Evolutionary conservation across 2,113 vertebrate genomes (phyloP), one percentile per base, ranked within the genome.

Genomic region (Ctenodactylus gundi): DNA sequence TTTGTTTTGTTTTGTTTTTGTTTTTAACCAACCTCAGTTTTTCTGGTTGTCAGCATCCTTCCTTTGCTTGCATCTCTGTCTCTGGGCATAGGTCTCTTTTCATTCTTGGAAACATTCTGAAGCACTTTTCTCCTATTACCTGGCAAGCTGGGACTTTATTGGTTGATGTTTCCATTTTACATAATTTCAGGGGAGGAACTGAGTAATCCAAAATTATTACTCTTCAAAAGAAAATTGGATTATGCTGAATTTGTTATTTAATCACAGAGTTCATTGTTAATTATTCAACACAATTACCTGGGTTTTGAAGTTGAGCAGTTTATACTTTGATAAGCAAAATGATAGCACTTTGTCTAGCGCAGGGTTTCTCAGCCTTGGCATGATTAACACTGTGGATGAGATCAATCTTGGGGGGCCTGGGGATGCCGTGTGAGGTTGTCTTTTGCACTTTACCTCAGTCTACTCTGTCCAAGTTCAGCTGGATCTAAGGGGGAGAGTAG

Each of bases 181-280:
- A 39, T 80, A 76, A 78, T 68, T 84, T 73, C 27, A 25, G 53
- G 18, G 44, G 53, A 93, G 49, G 21, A 75, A 84, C 11, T 58
- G 41, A 70, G 23, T 36, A 46, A 72, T 76, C 1, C 27, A 17
- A 84, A 78, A 81, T 72, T 64, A 17, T 65, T 55, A 76, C 6
- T 91, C 29, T 94, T 94, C 65, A 57, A 89, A 91, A 84, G 39
- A 95, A 81, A 94, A 80, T 17, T n/a, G 23, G 39, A 85, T 64
- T 58, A 64, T 58, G 31, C 7, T 64, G 60, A 90, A 72, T 68
- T 51, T 53, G 25, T 23, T 73, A 4, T 60, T 29, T 65, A 70
- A 39, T 88, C 65, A 44, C 34, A 53, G 25, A 13, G 85, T 81
- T 14, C 29, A 93, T 31, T 93, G 34, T 29, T 57, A 76, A 93